Percentiles rank a stretch among this genome's conserved stretches.
These are phyloP conservation scores for Myotis myotis DNA, from an alignment of 2,797 vertebrate genomes.

Conservation along the genomic window DNA sequence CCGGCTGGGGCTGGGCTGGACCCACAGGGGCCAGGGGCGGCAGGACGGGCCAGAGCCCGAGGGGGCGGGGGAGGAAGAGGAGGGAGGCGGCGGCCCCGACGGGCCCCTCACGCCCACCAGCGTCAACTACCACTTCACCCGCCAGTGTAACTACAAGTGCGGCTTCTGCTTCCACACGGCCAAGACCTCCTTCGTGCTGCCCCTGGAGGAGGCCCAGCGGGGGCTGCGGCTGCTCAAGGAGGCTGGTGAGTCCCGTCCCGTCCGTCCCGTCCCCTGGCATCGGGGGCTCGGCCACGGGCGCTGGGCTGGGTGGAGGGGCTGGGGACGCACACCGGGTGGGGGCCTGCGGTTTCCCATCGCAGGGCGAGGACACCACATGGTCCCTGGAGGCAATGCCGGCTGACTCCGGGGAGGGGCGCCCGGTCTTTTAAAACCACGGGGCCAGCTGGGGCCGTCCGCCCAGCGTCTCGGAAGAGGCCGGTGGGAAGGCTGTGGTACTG, in stretches of 20 bases:
- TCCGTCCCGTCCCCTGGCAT: not conserved
- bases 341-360: no score
- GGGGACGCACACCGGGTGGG: no score
- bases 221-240: conserved; percentile 88
- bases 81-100: fast-evolving
- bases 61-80: conserved; percentile 62
- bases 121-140: conserved; percentile 96
- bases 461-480: no score
- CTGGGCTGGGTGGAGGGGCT: no score
- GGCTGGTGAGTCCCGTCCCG: conserved; percentile 84
- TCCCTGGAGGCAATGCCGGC: no score
- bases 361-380: no score
- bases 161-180: conserved; percentile 98
- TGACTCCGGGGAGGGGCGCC: no score
- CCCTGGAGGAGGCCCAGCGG: conserved; percentile 90
- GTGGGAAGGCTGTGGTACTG: not conserved
- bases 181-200: conserved; percentile 94
- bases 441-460: no score
- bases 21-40: fast-evolving
- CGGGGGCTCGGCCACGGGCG: no score
- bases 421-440: no score
- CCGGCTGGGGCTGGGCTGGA: not conserved
- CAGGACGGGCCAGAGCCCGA: fast-evolving
- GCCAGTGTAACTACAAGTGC: conserved; percentile 95
- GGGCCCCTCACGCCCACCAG: conserved; percentile 73